These are phyloP conservation scores for Mercenaria mercenaria DNA, from an alignment of 1,140 invertebrate species.

Conservation along the genomic window DNA sequence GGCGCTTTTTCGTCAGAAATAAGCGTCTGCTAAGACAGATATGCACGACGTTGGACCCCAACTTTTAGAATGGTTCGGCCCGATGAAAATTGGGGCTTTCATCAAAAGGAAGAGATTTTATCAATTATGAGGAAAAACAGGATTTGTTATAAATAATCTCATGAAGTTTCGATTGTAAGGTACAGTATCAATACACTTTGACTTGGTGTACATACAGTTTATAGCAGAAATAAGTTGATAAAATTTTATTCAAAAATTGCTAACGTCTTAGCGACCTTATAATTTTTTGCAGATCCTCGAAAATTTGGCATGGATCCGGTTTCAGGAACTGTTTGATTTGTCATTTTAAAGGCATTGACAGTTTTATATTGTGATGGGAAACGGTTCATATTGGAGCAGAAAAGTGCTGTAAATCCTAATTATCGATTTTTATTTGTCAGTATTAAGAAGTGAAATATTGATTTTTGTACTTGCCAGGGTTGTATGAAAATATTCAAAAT, in stretches of 20 bases:
- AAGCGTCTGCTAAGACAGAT: constrained; percentile 30
- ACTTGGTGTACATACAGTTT: background rate
- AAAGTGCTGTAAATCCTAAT: constrained; percentile 10
- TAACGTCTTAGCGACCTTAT: background rate
- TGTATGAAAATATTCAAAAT: constrained; percentile 49
- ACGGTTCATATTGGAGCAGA: background rate
- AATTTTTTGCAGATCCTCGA: constrained; percentile 31
- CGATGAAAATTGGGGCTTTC: constrained; percentile 62
- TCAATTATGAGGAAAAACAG: background rate
- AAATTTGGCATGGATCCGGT: background rate
- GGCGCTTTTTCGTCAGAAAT: constrained; percentile 4
- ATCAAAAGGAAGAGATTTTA: background rate
- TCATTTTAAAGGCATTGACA: too few species aligned
- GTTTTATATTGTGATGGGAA: too few species aligned
- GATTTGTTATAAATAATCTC: background rate
- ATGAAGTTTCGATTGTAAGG: background rate
- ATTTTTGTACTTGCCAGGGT: constrained; percentile 34
- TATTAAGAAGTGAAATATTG: constrained; percentile 36
- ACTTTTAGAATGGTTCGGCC: constrained; percentile 39
- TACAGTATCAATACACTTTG: background rate
- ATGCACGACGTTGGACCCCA: background rate
- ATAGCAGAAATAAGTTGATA: background rate
- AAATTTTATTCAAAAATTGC: constrained; percentile 33
- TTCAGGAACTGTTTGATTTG: too few species aligned
- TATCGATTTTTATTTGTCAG: constrained; percentile 36